phyloP scores from a whole-genome alignment of 2,888 invertebrate species.

The Cataglyphis livida region DNA sequence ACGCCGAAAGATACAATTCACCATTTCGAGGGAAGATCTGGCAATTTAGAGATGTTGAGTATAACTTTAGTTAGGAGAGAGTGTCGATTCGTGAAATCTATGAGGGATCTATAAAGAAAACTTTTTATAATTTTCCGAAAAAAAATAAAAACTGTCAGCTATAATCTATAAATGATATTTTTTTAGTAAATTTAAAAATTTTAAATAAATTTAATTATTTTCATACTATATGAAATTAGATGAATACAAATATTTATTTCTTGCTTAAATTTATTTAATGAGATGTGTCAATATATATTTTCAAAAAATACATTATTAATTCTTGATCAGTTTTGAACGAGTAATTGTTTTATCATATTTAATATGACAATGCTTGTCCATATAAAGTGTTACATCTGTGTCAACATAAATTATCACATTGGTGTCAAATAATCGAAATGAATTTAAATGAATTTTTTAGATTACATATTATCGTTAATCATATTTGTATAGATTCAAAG shows the following conservation, averaged over 20 bases:
- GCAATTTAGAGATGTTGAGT: background rate
- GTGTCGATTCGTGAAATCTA: background rate
- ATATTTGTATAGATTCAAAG: background rate
- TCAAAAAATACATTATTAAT: background rate
- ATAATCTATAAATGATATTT: background rate
- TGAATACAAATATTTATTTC: background rate
- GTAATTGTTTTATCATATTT: background rate
- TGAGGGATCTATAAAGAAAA: background rate
- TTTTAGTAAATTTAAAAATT: background rate
- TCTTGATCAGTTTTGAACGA: background rate
- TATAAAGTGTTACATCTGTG: background rate
- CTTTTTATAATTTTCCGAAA: background rate
- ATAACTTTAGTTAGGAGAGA: background rate
- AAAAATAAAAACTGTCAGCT: background rate
- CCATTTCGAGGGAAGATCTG: constrained; percentile 33
- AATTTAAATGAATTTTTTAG: background rate
- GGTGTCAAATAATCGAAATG: constrained; percentile 1
- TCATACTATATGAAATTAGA: background rate
- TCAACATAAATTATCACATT: background rate
- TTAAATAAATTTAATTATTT: background rate
- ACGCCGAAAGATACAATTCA: constrained; percentile 24
- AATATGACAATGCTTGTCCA: background rate
- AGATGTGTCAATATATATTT: background rate
- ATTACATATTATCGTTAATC: background rate
- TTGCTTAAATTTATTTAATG: background rate